A percentile compares a stretch with the other conserved stretches of the same genome.
phyloP scores from a whole-genome alignment of 1,140 invertebrate species.

The Hylaeus anthracinus region DNA sequence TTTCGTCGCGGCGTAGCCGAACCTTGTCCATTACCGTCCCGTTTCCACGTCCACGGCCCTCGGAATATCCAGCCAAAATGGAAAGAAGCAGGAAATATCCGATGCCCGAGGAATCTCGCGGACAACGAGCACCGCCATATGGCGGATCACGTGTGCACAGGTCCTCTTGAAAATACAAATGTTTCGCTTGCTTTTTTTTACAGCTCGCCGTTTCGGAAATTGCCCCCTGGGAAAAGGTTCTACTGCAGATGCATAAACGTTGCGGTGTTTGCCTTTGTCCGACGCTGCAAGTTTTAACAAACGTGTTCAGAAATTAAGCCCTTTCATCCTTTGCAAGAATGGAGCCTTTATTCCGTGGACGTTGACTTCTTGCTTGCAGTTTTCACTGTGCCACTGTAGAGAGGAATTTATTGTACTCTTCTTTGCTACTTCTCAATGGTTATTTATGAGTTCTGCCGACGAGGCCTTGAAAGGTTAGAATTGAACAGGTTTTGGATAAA shows the following conservation, averaged over 20 bases:
- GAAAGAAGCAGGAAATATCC: slow-evolving; percentile 9
- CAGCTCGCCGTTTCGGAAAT: slow-evolving; percentile 11
- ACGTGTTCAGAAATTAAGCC: background rate
- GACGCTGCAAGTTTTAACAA: background rate
- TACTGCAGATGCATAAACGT: background rate
- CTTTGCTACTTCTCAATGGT: too few relatives aligned
- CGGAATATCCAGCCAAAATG: slow-evolving; percentile 25
- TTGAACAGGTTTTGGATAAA: too few relatives aligned
- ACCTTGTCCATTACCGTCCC: slow-evolving; percentile 46
- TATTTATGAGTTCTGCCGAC: too few relatives aligned
- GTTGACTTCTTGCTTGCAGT: too few relatives aligned
- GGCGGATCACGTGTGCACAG: slow-evolving; percentile 25
- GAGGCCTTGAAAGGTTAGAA: too few relatives aligned
- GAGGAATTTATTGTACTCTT: too few relatives aligned
- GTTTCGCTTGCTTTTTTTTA: slow-evolving; percentile 10
- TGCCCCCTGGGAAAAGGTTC: background rate
- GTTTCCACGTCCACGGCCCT: background rate
- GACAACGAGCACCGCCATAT: slow-evolving; percentile 36
- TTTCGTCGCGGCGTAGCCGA: slow-evolving; percentile 44
- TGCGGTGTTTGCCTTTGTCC: background rate
- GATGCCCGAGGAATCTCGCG: slow-evolving; percentile 3
- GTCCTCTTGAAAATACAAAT: slow-evolving; percentile 14
- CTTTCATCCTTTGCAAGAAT: too few relatives aligned
- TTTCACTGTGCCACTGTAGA: too few relatives aligned
- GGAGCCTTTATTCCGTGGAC: too few relatives aligned